Percentiles rank a stretch among this genome's conserved stretches.
phyloP scores from a whole-genome alignment of 2,888 invertebrate species.

The Sympetrum striolatum region DNA sequence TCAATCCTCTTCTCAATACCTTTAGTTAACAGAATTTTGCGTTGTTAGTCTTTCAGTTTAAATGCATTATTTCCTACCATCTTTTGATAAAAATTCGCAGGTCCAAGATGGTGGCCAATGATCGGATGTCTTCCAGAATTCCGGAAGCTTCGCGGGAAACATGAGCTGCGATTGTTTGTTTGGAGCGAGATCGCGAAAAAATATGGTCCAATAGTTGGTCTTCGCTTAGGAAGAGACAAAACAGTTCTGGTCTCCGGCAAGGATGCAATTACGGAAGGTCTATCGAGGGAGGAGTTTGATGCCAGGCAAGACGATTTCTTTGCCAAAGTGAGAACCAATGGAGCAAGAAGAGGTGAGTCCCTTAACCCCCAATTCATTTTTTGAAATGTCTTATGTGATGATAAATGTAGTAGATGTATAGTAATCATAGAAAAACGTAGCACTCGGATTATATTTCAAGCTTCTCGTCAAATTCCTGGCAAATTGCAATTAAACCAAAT shows the following conservation, averaged over 20 bases:
- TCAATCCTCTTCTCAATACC: too few relatives aligned
- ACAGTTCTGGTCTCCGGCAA: conserved; percentile 75
- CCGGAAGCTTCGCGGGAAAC: conserved; percentile 54
- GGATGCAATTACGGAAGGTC: conserved; percentile 76
- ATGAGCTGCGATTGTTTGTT: conserved; percentile 66
- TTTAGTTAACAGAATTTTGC: too few relatives aligned
- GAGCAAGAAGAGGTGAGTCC: conserved; percentile 49
- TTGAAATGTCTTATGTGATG: too few relatives aligned
- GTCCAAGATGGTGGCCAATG: conserved; percentile 79
- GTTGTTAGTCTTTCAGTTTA: too few relatives aligned
- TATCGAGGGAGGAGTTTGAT: conserved; percentile 76
- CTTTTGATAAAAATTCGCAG: conserved; percentile 51
- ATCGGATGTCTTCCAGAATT: conserved; percentile 69
- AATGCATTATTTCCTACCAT: too few relatives aligned
- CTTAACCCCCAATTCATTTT: too few relatives aligned
- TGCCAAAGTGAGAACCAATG: conserved; percentile 64
- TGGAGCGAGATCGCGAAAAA: conserved; percentile 67
- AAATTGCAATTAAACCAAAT: too few relatives aligned
- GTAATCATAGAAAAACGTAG: too few relatives aligned
- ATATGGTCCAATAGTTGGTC: conserved; percentile 72
- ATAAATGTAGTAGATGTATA: too few relatives aligned
- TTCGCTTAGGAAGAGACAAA: conserved; percentile 78
- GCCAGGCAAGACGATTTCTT: conserved; percentile 80
- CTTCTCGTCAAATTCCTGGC: too few relatives aligned
- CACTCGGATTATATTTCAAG: too few relatives aligned